Percentiles rank a stretch among this genome's conserved stretches.
These are phyloP conservation scores for Ispidina picta DNA, from an alignment of 2,797 vertebrate genomes.

Conservation along the genomic window DNA sequence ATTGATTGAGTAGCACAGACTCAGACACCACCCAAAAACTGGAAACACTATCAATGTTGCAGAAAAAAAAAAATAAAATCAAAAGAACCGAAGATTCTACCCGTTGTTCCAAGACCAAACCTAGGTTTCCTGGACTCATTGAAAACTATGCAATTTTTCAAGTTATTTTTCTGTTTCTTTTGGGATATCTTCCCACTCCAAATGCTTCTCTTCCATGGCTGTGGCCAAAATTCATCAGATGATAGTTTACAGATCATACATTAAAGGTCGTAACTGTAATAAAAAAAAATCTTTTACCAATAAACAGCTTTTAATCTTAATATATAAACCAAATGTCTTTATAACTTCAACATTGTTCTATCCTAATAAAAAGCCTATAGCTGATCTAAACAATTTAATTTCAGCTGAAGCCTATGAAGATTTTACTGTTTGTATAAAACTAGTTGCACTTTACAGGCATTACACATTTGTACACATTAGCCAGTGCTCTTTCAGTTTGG, in stretches of 20 bases:
- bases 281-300: neutral
- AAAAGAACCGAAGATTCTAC: neutral
- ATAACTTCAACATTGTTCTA: constrained; percentile 14
- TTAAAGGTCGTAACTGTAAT: neutral
- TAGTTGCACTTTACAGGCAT: neutral
- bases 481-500: neutral
- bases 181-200: neutral
- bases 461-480: neutral
- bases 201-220: neutral
- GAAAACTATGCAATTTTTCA: neutral
- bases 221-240: constrained; percentile 8
- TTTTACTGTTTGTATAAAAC: constrained; percentile 40
- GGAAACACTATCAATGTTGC: neutral
- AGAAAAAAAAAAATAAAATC: neutral
- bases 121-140: constrained; percentile 3
- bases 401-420: neutral
- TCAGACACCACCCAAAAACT: neutral
- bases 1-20: neutral
- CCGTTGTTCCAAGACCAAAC: neutral
- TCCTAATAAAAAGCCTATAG: constrained; percentile 28
- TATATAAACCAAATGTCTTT: constrained; percentile 27
- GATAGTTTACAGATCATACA: constrained; percentile 34
- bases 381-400: constrained; percentile 27
- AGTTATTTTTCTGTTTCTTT: neutral
- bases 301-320: constrained; percentile 42